These are phyloP conservation scores for Aphaenogaster rudis DNA, from an alignment of 1,140 invertebrate species.

Conservation along the genomic window DNA sequence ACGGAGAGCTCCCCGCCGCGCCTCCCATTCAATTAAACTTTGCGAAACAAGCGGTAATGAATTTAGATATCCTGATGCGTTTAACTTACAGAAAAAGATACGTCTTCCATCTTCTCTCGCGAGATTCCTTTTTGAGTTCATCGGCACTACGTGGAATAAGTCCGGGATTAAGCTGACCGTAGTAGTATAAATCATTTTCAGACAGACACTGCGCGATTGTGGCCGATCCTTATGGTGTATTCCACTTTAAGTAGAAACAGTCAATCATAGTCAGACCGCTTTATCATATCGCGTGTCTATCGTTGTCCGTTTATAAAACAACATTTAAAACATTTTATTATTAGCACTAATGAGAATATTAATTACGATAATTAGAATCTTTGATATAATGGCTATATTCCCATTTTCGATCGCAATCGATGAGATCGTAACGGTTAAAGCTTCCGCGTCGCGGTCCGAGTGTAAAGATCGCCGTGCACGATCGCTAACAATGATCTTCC, in stretches of 20 bases:
- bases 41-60: slow-evolving; percentile 75
- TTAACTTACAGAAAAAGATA: slow-evolving; percentile 60
- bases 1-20: slow-evolving; percentile 56
- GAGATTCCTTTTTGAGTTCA: slow-evolving; percentile 47
- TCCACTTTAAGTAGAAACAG: slow-evolving; percentile 21
- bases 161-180: slow-evolving; percentile 66
- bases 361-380: neutral
- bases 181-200: slow-evolving; percentile 64
- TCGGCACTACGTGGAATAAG: slow-evolving; percentile 1
- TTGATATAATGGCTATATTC: neutral
- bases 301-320: neutral
- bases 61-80: slow-evolving; percentile 76
- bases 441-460: neutral
- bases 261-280: neutral
- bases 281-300: slow-evolving; percentile 10
- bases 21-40: slow-evolving; percentile 79
- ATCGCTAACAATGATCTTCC: slow-evolving; percentile 34
- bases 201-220: slow-evolving; percentile 38
- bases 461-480: slow-evolving; percentile 28
- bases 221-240: slow-evolving; percentile 1
- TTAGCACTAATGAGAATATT: slow-evolving; percentile 7
- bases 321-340: neutral
- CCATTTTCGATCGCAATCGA: neutral
- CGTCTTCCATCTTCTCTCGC: slow-evolving; percentile 32
- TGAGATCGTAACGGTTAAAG: neutral